phyloP scores from a whole-genome alignment of 2,797 vertebrate species.

The Sphenopsis melanotis region DNA sequence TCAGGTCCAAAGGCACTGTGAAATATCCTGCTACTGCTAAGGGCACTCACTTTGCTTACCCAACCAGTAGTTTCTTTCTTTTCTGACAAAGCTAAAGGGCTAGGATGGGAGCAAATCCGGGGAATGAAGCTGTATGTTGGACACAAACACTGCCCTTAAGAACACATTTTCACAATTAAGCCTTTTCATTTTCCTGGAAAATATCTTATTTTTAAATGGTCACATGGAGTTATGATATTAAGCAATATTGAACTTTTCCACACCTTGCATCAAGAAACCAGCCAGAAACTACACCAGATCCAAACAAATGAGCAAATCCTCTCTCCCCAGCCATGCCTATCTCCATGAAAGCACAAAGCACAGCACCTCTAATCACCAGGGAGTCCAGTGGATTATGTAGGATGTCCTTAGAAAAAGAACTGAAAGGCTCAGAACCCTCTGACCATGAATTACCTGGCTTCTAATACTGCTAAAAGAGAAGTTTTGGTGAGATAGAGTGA shows the following conservation, averaged over 20 bases:
- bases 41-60: background rate
- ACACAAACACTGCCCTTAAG: background rate
- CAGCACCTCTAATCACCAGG: background rate
- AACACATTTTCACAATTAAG: background rate
- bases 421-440: background rate
- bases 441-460: background rate
- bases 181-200: background rate
- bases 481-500: background rate
- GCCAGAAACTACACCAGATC: background rate
- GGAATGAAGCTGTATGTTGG: background rate
- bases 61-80: background rate
- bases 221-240: background rate
- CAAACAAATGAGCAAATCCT: background rate
- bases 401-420: background rate
- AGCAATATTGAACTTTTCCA: background rate
- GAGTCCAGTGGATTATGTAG: background rate
- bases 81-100: background rate
- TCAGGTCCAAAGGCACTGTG: background rate
- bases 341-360: background rate
- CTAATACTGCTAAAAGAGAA: background rate
- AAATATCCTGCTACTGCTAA: background rate
- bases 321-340: background rate
- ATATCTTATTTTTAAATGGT: background rate
- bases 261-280: background rate
- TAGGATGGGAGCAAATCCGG: background rate